Conservation (phyloP, 1,140 invertebrate species). For the Orius laevigatus region DNA sequence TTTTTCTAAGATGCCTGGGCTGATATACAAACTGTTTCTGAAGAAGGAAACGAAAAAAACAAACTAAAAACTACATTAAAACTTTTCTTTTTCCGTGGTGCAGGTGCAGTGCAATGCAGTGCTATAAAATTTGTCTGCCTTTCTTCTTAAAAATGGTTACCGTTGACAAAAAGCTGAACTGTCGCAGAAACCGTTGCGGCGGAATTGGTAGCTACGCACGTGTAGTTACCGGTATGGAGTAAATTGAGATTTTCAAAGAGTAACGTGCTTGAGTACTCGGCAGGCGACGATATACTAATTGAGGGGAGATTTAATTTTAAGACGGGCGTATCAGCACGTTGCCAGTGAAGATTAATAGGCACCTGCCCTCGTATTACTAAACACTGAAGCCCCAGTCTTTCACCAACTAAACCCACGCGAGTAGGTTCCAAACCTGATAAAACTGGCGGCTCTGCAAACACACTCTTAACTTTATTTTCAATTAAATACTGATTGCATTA, state of each 20-base stretch:
- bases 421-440: constrained; percentile 44
- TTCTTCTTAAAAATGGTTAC: constrained; percentile 24
- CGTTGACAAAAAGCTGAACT: constrained; percentile 42
- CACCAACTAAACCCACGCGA: constrained; percentile 38
- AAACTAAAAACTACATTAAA: not conserved
- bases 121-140: not conserved
- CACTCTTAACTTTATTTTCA: constrained; percentile 12
- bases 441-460: constrained; percentile 41
- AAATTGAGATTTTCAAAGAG: constrained; percentile 40
- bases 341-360: constrained; percentile 50
- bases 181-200: constrained; percentile 40
- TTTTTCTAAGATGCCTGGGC: too few relatives aligned
- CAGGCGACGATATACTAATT: constrained; percentile 8
- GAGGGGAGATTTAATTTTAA: constrained; percentile 12
- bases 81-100: not conserved
- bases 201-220: constrained; percentile 44
- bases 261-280: constrained; percentile 41
- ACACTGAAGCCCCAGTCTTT: constrained; percentile 46
- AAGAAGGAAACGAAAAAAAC: not conserved
- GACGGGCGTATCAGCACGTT: constrained; percentile 42
- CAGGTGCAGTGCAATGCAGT: constrained; percentile 14
- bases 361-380: constrained; percentile 45
- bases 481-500: not conserved
- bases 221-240: constrained; percentile 52
- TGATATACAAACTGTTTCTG: not conserved